A percentile compares a stretch with the other conserved stretches of the same genome.
Conservation (phyloP, 2,888 invertebrate genomes). For the Lycaena phlaeas region DNA sequence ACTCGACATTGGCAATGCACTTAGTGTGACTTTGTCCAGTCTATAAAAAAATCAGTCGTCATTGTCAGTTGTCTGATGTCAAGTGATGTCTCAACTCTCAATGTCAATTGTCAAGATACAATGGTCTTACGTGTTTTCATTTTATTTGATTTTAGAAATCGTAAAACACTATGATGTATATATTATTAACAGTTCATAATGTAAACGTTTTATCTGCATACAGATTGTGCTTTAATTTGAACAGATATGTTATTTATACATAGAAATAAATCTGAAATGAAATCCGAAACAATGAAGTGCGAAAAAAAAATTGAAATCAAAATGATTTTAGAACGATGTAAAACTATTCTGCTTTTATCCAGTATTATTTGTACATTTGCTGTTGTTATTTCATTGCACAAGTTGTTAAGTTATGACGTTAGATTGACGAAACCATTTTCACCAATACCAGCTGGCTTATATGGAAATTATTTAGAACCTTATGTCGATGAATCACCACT, state of each 20-base stretch:
- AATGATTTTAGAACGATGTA: constrained; percentile 58
- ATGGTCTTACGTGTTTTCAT: constrained; percentile 58
- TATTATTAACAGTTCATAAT: constrained; percentile 35
- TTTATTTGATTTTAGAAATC: constrained; percentile 49
- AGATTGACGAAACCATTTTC: constrained; percentile 53
- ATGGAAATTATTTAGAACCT: constrained; percentile 52
- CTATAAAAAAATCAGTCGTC: too few species aligned
- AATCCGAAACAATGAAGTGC: constrained; percentile 51
- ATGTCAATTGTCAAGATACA: constrained; percentile 13
- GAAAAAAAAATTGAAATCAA: constrained; percentile 40
- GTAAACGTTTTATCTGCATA: constrained; percentile 34
- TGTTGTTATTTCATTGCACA: constrained; percentile 52
- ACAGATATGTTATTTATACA: constrained; percentile 56
- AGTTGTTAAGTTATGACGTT: constrained; percentile 47
- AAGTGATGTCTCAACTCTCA: too few species aligned
- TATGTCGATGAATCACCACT: constrained; percentile 35
- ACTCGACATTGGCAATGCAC: too few species aligned
- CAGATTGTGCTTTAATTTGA: constrained; percentile 26
- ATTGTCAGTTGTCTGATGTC: too few species aligned
- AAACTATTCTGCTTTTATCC: constrained; percentile 55
- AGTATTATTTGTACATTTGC: constrained; percentile 57
- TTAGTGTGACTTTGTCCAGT: too few species aligned
- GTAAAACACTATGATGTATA: constrained; percentile 51
- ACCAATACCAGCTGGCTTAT: constrained; percentile 54
- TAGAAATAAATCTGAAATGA: constrained; percentile 37